phyloP scores from a whole-genome alignment of 2,113 vertebrate species.

The Tragelaphus scriptus region DNA sequence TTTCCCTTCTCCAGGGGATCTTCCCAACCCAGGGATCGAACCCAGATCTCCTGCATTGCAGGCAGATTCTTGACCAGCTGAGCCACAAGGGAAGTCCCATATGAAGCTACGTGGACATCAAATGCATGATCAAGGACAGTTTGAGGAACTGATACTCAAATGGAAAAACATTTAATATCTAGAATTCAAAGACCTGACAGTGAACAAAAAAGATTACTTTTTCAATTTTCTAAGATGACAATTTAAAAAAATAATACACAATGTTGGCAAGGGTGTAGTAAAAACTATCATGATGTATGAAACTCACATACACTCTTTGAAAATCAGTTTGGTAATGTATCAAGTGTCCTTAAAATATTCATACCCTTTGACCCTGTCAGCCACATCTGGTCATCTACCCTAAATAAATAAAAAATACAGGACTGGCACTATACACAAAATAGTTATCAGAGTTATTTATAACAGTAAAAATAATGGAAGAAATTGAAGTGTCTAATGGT shows the following conservation, averaged over 20 bases:
- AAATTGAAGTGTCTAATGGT: background rate
- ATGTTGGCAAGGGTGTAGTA: background rate
- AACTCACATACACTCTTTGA: background rate
- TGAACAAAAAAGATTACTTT: background rate
- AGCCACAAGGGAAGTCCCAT: background rate
- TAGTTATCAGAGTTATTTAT: background rate
- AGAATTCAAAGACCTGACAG: background rate
- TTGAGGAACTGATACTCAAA: background rate
- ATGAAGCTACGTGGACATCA: background rate
- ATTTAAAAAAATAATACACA: background rate
- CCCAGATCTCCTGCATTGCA: background rate
- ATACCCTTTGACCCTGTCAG: background rate
- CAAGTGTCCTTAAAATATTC: background rate
- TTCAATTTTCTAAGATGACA: background rate
- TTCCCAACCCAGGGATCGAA: background rate
- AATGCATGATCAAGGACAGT: background rate
- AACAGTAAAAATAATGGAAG: background rate
- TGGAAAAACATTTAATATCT: background rate
- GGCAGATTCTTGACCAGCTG: background rate
- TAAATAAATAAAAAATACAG: constrained; percentile 4
- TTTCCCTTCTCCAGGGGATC: background rate
- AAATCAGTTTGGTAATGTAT: background rate
- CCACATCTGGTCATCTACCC: background rate
- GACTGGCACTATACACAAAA: background rate
- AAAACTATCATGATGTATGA: background rate